These are phyloP conservation scores for Apotomis betuletana DNA, from an alignment of 2,888 invertebrate species.

Conservation along the genomic window DNA sequence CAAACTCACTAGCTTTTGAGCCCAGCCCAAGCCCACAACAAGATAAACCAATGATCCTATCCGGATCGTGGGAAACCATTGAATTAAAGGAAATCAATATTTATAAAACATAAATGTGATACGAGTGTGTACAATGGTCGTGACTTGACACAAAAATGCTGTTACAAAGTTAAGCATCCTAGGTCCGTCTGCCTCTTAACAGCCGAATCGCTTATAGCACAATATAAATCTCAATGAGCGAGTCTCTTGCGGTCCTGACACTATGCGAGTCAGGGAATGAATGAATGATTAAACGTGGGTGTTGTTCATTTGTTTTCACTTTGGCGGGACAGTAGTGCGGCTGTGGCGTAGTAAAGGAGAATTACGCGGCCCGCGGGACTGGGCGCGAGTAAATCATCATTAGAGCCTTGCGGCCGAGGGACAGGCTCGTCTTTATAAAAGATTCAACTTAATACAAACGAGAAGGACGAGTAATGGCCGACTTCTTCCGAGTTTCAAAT, in stretches of 20 bases:
- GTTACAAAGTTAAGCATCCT: slow-evolving; percentile 17
- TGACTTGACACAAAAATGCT: background rate
- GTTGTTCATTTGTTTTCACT: slow-evolving; percentile 81
- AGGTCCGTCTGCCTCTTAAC: slow-evolving; percentile 13
- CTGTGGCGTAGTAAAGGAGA: slow-evolving; percentile 71
- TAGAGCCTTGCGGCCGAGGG: slow-evolving; percentile 64
- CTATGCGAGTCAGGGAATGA: slow-evolving; percentile 55
- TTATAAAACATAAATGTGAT: too few species aligned
- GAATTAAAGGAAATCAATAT: too few species aligned
- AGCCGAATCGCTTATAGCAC: slow-evolving; percentile 39
- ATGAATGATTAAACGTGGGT: slow-evolving; percentile 80
- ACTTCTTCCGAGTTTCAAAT: slow-evolving; percentile 49
- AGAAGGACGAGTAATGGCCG: slow-evolving; percentile 67
- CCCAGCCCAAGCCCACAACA: too few species aligned
- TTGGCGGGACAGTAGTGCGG: slow-evolving; percentile 68
- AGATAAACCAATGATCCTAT: too few species aligned
- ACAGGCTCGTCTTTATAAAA: slow-evolving; percentile 79
- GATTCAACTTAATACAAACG: slow-evolving; percentile 78
- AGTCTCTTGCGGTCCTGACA: slow-evolving; percentile 52
- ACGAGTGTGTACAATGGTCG: too few species aligned
- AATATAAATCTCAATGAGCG: slow-evolving; percentile 76
- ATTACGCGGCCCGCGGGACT: slow-evolving; percentile 78
- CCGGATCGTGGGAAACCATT: too few species aligned
- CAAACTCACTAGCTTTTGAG: too few species aligned
- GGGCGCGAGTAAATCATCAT: slow-evolving; percentile 77